These are phyloP conservation scores for Chroicocephalus ridibundus DNA, from an alignment of 2,113 vertebrate genomes.

Conservation along the genomic window DNA sequence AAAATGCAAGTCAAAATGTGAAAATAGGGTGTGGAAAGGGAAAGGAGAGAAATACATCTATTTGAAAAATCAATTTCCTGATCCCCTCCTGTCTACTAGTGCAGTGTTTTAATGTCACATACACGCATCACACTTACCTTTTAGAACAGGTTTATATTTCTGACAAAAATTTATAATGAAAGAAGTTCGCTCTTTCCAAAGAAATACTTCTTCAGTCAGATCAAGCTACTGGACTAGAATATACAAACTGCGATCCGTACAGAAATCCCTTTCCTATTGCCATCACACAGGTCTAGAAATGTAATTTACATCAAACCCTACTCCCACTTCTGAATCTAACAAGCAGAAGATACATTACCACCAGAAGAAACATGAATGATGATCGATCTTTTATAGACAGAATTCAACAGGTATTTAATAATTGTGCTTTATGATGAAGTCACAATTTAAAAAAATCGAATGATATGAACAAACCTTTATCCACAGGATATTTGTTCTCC, in stretches of 20 bases:
- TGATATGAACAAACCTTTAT: fast-evolving
- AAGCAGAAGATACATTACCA: background rate
- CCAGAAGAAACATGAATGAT: constrained; percentile 17
- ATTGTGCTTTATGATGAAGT: background rate
- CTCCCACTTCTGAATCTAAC: constrained; percentile 30
- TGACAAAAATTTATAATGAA: background rate
- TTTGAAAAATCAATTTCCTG: background rate
- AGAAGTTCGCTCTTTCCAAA: background rate
- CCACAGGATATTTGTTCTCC: background rate
- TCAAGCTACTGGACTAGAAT: constrained; percentile 17
- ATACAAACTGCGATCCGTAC: constrained; percentile 14
- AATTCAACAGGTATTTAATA: background rate
- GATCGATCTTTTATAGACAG: background rate
- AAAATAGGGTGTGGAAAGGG: background rate
- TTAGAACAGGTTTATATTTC: background rate
- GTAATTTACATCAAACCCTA: constrained; percentile 12
- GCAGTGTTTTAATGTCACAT: background rate
- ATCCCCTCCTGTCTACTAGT: background rate
- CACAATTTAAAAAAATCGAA: background rate
- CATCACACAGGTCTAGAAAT: constrained; percentile 29
- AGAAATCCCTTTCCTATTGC: constrained; percentile 24
- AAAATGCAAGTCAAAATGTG: background rate
- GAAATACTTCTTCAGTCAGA: background rate
- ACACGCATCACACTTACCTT: background rate
- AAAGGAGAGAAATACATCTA: background rate